phyloP scores from a whole-genome alignment of 1,140 invertebrate genomes.

The Caenorhabditis latens region DNA sequence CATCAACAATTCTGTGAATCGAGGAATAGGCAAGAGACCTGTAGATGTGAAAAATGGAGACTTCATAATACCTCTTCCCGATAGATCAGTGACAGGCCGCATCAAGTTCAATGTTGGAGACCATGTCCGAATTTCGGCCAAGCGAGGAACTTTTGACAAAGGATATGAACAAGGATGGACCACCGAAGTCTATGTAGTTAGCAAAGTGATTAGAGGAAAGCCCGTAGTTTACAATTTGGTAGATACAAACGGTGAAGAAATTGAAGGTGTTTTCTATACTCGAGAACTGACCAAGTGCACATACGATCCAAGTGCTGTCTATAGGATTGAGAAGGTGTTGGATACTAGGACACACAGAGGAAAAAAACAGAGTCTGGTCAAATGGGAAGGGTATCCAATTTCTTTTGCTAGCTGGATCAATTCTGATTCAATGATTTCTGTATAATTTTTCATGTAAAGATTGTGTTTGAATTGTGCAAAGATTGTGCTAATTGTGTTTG shows the following conservation, averaged over 20 bases:
- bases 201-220: no score
- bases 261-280: background rate
- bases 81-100: no score
- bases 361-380: background rate
- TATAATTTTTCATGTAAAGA: no score
- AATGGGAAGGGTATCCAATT: background rate
- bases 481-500: no score
- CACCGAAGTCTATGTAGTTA: no score
- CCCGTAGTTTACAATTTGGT: background rate
- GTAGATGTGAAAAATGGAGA: background rate
- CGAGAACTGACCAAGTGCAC: background rate
- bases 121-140: no score
- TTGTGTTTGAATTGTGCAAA: no score
- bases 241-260: background rate
- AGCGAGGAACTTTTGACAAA: no score
- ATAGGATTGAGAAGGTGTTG: background rate
- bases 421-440: no score
- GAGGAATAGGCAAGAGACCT: background rate
- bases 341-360: background rate
- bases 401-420: no score
- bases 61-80: background rate
- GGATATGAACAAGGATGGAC: no score
- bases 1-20: background rate
- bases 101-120: no score
- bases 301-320: background rate